A percentile compares a stretch with the other conserved stretches of the same genome.
Conservation (phyloP, 1,140 invertebrate genomes). For the Ridgeia piscesae region DNA sequence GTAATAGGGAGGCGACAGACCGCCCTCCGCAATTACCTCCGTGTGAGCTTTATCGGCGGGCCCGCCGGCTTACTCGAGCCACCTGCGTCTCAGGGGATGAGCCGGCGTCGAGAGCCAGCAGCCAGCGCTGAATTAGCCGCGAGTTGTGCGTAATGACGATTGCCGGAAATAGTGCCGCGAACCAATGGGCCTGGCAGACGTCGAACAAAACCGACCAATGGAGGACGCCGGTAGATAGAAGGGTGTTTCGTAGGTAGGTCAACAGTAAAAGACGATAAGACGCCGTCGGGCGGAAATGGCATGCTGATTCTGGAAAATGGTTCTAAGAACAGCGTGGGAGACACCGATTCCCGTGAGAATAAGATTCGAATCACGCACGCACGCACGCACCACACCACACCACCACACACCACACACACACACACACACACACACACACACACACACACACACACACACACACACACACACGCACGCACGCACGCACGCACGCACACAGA, state of each 20-base stretch:
- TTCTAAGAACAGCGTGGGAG: no score
- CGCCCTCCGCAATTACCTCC: neutral
- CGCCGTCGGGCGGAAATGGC: no score
- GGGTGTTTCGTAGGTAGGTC: neutral
- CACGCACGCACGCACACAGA: slow-evolving; percentile 29
- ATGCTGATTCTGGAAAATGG: no score
- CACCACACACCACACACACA: no score
- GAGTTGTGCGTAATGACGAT: neutral
- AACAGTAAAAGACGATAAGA: neutral
- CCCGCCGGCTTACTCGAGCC: neutral
- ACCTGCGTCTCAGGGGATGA: neutral
- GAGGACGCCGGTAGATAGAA: neutral
- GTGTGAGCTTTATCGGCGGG: neutral
- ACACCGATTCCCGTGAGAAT: no score
- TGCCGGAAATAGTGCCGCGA: neutral
- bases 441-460: slow-evolving; percentile 10
- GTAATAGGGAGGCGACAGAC: neutral
- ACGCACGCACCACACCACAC: no score
- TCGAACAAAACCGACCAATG: neutral
- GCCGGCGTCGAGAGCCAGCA: neutral
- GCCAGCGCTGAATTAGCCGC: neutral
- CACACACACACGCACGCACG: slow-evolving; percentile 29
- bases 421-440: no score
- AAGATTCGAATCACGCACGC: no score
- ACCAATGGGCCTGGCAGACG: neutral